These are phyloP conservation scores for Eupithecia subfuscata DNA, from an alignment of 2,888 invertebrate species.

Conservation along the genomic window DNA sequence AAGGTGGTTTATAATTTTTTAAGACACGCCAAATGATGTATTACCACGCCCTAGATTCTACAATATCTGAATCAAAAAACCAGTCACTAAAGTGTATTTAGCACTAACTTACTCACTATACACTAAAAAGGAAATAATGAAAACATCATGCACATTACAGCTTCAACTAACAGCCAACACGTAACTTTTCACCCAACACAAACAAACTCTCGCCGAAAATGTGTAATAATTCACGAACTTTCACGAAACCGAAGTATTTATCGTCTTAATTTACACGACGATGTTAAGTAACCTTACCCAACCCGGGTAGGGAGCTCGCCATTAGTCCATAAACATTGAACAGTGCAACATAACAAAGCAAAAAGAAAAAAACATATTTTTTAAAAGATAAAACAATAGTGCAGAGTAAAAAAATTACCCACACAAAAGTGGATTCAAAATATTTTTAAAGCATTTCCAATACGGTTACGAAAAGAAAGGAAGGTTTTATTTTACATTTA, in stretches of 20 bases:
- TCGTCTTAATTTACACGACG: conserved; percentile 50
- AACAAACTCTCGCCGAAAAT: conserved; percentile 45
- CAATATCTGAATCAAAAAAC: not conserved
- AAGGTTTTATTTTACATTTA: not conserved
- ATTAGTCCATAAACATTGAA: conserved; percentile 33
- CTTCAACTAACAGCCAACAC: not conserved
- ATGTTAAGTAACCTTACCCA: conserved; percentile 23
- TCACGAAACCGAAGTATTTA: conserved; percentile 50
- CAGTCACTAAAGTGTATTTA: not conserved
- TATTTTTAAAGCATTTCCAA: not conserved
- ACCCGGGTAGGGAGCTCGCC: conserved; percentile 20
- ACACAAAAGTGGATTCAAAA: not conserved
- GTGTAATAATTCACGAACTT: conserved; percentile 51
- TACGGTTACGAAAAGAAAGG: not conserved
- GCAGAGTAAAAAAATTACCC: not conserved
- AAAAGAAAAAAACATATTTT: not conserved
- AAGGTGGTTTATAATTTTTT: no score
- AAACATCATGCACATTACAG: not conserved
- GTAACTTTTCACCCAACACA: conserved; percentile 42
- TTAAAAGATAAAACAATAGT: not conserved
- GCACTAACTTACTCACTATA: not conserved
- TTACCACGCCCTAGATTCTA: no score
- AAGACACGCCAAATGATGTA: no score
- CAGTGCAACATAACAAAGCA: not conserved
- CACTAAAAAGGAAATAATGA: conserved; percentile 19